Conservation (phyloP, 2,888 invertebrate species). For the Halictus ligatus region DNA sequence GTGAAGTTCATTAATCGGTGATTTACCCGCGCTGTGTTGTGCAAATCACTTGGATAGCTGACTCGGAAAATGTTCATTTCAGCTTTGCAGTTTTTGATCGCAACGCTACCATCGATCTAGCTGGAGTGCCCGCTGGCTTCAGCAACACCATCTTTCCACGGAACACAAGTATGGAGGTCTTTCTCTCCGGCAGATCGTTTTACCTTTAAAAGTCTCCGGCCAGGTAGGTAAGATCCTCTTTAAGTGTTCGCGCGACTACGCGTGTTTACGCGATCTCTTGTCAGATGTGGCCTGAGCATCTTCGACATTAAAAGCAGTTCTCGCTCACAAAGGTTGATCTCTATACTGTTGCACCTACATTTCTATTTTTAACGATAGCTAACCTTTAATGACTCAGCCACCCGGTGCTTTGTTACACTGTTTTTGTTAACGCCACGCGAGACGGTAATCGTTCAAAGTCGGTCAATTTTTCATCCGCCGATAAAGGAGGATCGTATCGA, state of each 20-base stretch:
- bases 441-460: constrained; percentile 6
- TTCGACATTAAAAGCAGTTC: constrained; percentile 11
- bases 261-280: not conserved
- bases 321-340: not conserved
- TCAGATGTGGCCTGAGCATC: not conserved
- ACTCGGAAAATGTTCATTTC: not conserved
- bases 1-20: constrained; percentile 1
- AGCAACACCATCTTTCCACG: too few species aligned
- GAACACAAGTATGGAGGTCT: too few species aligned
- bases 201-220: not conserved
- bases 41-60: not conserved
- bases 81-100: not conserved
- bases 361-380: constrained; percentile 9
- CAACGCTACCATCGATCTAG: too few species aligned
- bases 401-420: not conserved
- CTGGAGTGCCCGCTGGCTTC: not conserved
- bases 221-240: not conserved
- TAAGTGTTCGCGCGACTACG: not conserved
- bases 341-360: constrained; percentile 11
- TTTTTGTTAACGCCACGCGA: constrained; percentile 8
- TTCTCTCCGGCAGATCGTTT: not conserved
- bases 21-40: not conserved
- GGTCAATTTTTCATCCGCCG: not conserved
- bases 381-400: constrained; percentile 11
- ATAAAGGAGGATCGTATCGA: not conserved